Conservation (phyloP, 2,113 vertebrate species). For the Sylvia atricapilla region DNA sequence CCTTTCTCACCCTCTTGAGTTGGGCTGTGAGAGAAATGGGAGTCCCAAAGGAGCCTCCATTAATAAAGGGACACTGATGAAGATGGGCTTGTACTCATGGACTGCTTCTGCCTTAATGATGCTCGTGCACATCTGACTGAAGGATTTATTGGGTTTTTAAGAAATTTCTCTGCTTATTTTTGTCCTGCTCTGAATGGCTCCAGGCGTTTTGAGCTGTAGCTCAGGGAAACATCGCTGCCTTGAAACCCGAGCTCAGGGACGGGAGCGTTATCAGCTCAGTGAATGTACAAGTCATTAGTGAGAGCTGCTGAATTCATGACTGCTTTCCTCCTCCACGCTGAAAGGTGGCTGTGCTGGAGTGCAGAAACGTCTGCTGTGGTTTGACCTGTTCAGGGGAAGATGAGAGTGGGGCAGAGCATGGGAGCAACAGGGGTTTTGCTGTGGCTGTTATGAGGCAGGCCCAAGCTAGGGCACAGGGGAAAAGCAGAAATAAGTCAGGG, state of each 20-base stretch:
- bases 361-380: not conserved
- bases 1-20: not conserved
- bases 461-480: not conserved
- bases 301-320: not conserved
- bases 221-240: not conserved
- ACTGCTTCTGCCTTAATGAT: not conserved
- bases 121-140: not conserved
- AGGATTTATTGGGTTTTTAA: not conserved
- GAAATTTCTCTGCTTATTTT: not conserved
- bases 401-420: not conserved
- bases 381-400: not conserved
- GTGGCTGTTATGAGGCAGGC: not conserved
- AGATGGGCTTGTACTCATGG: not conserved
- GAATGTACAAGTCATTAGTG: not conserved
- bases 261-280: not conserved
- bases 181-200: not conserved
- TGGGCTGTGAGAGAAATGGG: not conserved
- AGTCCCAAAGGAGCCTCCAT: not conserved
- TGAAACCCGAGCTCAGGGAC: not conserved
- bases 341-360: not conserved
- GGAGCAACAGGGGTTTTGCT: not conserved
- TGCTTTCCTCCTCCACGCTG: rapidly evolving
- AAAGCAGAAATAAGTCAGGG: not conserved
- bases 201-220: not conserved
- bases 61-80: not conserved